Conservation (phyloP, 1,140 invertebrate species). For the Meloidogyne floridensis region DNA sequence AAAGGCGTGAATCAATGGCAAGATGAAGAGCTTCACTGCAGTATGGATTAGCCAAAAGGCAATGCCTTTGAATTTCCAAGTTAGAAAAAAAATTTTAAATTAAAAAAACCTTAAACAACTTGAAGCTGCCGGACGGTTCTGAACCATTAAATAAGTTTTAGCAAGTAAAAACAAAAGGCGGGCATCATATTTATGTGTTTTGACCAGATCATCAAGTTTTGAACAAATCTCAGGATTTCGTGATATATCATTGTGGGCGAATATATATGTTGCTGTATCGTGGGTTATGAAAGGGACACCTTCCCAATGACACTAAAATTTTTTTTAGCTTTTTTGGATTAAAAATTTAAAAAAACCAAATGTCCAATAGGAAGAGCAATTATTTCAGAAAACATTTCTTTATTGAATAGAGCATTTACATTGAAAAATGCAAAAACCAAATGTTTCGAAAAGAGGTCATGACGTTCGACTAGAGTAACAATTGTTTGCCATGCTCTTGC, state of each 20-base stretch:
- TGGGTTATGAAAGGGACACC: constrained; percentile 34
- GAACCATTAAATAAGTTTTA: constrained; percentile 54
- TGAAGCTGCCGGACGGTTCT: constrained; percentile 46
- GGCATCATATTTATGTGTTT: constrained; percentile 39
- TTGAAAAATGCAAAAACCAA: constrained; percentile 49
- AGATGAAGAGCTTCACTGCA: constrained; percentile 44
- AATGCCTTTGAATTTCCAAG: constrained; percentile 19
- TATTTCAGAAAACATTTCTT: constrained; percentile 36
- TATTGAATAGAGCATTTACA: constrained; percentile 45
- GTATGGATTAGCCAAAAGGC: constrained; percentile 43
- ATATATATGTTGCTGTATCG: constrained; percentile 34
- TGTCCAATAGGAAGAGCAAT: constrained; percentile 36
- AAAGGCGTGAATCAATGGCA: constrained; percentile 41
- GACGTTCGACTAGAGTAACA: constrained; percentile 40
- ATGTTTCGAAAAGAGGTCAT: constrained; percentile 46
- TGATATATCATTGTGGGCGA: constrained; percentile 14
- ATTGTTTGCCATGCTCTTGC: constrained; percentile 49
- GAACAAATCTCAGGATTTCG: constrained; percentile 14
- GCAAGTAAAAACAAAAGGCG: constrained; percentile 45
- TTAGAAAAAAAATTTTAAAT: background rate
- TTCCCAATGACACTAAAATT: constrained; percentile 34
- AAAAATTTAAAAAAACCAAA: constrained; percentile 28
- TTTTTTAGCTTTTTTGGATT: background rate
- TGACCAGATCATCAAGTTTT: constrained; percentile 36
- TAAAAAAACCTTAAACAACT: constrained; percentile 28